Base-by-base conservation (phyloP, 2,797 vertebrate species). In the Pantherophis vulpinus region DNA sequence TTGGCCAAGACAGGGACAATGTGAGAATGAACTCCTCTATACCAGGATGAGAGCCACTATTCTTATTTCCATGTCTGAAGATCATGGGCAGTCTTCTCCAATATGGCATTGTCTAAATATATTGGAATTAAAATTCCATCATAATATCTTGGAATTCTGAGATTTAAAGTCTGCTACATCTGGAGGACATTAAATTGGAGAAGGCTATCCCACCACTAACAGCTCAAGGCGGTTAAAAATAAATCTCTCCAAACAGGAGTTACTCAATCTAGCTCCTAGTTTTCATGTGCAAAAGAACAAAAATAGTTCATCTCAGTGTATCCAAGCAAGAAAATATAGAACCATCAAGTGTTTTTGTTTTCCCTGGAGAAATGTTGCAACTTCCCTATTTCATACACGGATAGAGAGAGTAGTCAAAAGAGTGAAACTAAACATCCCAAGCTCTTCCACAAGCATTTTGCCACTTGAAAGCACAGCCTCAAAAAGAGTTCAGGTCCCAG, bases 381-480 rank as follows among this genome's bases (percentile, higher is more conserved):
- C 37, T 32, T 79, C 16, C 55, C 87, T 37, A 93, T 89, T 88
- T 70, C 86, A 63, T 25, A 91, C 29, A 61, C 18, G 12, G 47
- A 87, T 55, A 91, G 9, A 56, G 16, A 56, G 56, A 51, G 16
- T 32, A 59, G 32, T 55, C 18, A 89, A 91, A 32, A n/a, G 1
- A 70, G 59, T 16, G 23, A 92, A 86, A 86, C 12, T 79, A 83
- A 89, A 12, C 88, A 83, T 90, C 89, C 86, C 27, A 61, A 56
- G 23, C 47, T 32, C 60, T 89, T 42, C 92, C 29, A 74, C 9
- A 18, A 70, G 55, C 54, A 42, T 32, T 86, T 91, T 55, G 55
- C 74, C 59, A 87, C 92, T 86, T 94, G 90, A 93, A 94, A 94
- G 94, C 59, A n/a, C 70, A 11, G 86, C 60, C 60, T 47, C 66